Percentiles rank a stretch among this genome's conserved stretches.
phyloP scores from a whole-genome alignment of 30 jellyfish, hydroid and myxozoan genomes.

The Mastigias papua region DNA sequence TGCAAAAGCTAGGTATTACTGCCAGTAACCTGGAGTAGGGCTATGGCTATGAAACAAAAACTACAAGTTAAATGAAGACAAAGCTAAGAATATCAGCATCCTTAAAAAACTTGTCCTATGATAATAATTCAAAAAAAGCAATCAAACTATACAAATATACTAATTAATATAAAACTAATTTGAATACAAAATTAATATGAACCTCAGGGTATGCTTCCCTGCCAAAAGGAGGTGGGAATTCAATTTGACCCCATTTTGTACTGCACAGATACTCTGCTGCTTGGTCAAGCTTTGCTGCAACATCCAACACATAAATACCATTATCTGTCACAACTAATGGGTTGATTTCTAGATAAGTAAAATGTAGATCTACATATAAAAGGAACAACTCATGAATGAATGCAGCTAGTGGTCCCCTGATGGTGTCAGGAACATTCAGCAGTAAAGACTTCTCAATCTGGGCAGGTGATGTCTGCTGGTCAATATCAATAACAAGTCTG shows the following conservation, averaged over 20 bases:
- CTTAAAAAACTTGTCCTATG: no score
- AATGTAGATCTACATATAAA: constrained; percentile 69
- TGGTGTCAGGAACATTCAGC: constrained; percentile 43
- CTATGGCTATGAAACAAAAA: no score
- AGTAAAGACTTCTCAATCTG: constrained; percentile 62
- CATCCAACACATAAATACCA: constrained; percentile 87
- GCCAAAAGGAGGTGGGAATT: constrained; percentile 95
- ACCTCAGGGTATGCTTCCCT: constrained; percentile 96
- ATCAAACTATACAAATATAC: no score
- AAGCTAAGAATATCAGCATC: no score
- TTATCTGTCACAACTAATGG: constrained; percentile 83
- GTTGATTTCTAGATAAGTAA: constrained; percentile 91
- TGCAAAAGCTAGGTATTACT: no score
- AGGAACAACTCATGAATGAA: constrained; percentile 66
- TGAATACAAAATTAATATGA: not conserved
- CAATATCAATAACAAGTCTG: constrained; percentile 69
- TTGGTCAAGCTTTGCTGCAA: constrained; percentile 94
- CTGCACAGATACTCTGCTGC: constrained; percentile 94
- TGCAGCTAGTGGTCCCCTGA: constrained; percentile 48
- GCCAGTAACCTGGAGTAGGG: no score
- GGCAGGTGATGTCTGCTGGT: constrained; percentile 30
- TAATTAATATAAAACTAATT: no score
- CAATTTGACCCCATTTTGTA: constrained; percentile 85
- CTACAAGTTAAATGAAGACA: no score
- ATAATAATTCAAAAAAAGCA: no score